phyloP scores from a whole-genome alignment of 1,140 invertebrate genomes.

The Caenorhabditis briggsae region DNA sequence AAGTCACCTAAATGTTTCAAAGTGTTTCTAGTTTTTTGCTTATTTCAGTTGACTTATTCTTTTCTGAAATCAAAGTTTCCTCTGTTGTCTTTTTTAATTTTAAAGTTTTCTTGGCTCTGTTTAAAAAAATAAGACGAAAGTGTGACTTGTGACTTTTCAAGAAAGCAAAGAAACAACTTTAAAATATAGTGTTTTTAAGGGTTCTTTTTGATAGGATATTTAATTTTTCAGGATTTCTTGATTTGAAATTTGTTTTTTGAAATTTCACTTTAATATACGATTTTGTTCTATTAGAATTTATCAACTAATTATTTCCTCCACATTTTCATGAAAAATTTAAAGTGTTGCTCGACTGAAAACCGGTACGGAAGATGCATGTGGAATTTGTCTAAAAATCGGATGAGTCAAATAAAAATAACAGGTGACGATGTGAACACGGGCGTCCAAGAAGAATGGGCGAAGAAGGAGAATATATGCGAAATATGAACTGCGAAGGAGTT shows the following conservation, averaged over 20 bases:
- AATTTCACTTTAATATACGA: no score
- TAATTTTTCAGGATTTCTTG: background rate
- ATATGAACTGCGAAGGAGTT: background rate
- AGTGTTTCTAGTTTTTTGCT: no score
- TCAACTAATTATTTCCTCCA: background rate
- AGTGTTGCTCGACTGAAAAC: background rate
- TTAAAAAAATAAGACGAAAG: no score
- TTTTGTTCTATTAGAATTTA: background rate
- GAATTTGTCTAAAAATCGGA: background rate
- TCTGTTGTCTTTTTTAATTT: no score
- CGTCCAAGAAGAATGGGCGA: background rate
- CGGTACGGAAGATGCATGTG: background rate
- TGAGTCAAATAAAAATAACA: conserved; percentile 42
- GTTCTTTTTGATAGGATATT: no score
- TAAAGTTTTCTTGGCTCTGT: no score
- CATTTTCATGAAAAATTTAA: background rate
- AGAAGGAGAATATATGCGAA: conserved; percentile 11
- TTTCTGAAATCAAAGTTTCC: no score
- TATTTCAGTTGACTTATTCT: no score
- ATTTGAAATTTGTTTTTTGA: background rate
- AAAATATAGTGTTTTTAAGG: no score
- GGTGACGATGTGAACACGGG: background rate
- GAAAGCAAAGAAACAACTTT: no score
- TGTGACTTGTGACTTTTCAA: no score
- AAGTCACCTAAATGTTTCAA: no score